Evolutionary conservation across 2,113 vertebrate species (phyloP).

Genomic region (Scalopus aquaticus): DNA sequence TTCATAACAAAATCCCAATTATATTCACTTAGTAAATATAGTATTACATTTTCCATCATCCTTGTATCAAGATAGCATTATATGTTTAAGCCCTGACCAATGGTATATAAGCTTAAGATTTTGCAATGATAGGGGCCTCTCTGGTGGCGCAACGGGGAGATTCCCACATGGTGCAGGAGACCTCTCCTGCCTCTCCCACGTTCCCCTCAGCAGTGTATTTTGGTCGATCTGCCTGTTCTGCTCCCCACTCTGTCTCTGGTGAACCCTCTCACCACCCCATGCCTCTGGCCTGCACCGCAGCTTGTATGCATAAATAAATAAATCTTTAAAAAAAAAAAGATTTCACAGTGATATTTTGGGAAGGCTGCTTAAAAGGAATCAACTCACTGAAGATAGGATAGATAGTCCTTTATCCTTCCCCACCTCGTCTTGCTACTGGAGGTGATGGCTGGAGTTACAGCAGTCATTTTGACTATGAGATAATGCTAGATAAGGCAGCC

Average conservation of each 20-base stretch:
- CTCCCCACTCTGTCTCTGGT: too few relatives aligned
- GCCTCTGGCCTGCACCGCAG: too few relatives aligned
- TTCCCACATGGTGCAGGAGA: too few relatives aligned
- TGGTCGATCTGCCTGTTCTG: too few relatives aligned
- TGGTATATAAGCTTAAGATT: not conserved
- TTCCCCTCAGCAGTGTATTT: too few relatives aligned
- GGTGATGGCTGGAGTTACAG: not conserved
- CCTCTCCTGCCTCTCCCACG: too few relatives aligned
- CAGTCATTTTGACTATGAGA: not conserved
- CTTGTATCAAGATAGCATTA: not conserved
- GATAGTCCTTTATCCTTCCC: not conserved
- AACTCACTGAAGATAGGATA: not conserved
- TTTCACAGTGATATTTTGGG: not conserved
- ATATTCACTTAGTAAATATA: slow-evolving; percentile 14
- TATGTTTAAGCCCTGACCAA: not conserved
- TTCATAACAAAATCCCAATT: not conserved
- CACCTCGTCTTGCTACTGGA: not conserved
- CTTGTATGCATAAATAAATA: too few relatives aligned
- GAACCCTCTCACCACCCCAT: too few relatives aligned
- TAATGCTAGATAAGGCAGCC: not conserved
- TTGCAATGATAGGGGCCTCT: too few relatives aligned
- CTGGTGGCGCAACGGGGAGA: too few relatives aligned
- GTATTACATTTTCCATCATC: not conserved
- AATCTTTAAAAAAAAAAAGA: too few relatives aligned
- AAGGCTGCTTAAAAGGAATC: not conserved